A percentile compares a stretch with the other conserved stretches of the same genome.
Conservation (phyloP, 2,888 invertebrate species). For the Aquatica leii region DNA sequence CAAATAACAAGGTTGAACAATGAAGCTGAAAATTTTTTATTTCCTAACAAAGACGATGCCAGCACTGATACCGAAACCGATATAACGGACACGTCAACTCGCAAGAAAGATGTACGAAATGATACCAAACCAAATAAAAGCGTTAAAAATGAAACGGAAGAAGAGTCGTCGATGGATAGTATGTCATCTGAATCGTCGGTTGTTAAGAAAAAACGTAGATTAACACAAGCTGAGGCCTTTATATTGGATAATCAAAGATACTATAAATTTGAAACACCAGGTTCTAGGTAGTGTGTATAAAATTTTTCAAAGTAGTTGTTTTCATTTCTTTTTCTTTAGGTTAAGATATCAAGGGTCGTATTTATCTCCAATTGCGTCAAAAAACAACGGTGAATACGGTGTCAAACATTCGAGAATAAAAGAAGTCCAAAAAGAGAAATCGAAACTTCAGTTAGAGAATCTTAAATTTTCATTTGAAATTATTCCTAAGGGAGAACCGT, state of each 20-base stretch:
- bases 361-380: slow-evolving; percentile 46
- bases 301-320: neutral
- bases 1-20: slow-evolving; percentile 80
- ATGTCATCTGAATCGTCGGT: slow-evolving; percentile 47
- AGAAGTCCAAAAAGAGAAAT: slow-evolving; percentile 41
- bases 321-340: slow-evolving; percentile 42
- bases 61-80: slow-evolving; percentile 66
- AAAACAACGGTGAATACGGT: slow-evolving; percentile 51
- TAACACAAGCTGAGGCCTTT: slow-evolving; percentile 67
- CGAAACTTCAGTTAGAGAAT: slow-evolving; percentile 65
- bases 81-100: slow-evolving; percentile 51
- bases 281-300: slow-evolving; percentile 58
- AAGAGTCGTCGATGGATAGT: slow-evolving; percentile 52
- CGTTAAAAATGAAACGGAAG: slow-evolving; percentile 25
- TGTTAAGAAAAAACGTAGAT: slow-evolving; percentile 55
- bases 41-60: slow-evolving; percentile 73
- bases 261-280: slow-evolving; percentile 63
- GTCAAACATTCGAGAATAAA: slow-evolving; percentile 32
- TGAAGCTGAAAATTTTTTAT: slow-evolving; percentile 89
- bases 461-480: slow-evolving; percentile 79
- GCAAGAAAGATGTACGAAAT: slow-evolving; percentile 20
- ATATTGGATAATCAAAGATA: slow-evolving; percentile 68
- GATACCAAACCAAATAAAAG: slow-evolving; percentile 17
- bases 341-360: slow-evolving; percentile 59
- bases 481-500: slow-evolving; percentile 76